phyloP scores from a whole-genome alignment of 2,888 invertebrate genomes.

The Glaucopsyche alexis region DNA sequence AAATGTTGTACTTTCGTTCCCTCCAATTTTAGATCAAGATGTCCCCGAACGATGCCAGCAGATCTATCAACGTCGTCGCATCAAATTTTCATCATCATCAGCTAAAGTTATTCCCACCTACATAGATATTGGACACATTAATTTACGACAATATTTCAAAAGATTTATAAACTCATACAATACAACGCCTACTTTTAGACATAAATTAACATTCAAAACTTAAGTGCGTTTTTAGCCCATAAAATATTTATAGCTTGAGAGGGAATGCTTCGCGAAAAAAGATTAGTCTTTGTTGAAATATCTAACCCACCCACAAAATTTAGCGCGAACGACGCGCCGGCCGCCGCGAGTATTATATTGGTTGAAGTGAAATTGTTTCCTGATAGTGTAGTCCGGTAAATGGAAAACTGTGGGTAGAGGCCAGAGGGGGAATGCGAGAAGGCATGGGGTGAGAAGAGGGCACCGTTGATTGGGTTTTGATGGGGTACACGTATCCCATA shows the following conservation, averaged over 20 bases:
- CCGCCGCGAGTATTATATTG: neutral
- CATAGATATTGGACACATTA: neutral
- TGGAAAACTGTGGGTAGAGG: slow-evolving; percentile 9
- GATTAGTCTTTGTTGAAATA: neutral
- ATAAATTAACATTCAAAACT: neutral
- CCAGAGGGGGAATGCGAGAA: neutral
- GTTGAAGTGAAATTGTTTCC: slow-evolving; percentile 17
- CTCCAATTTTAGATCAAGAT: neutral
- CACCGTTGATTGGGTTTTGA: slow-evolving; percentile 15
- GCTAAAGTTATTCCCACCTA: neutral
- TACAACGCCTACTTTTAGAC: neutral
- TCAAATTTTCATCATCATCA: neutral
- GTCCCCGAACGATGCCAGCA: neutral
- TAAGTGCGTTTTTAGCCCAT: neutral
- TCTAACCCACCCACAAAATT: neutral
- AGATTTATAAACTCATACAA: neutral
- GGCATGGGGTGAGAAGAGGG: neutral
- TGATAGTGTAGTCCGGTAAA: slow-evolving; percentile 17
- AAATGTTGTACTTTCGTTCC: no score
- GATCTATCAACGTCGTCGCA: slow-evolving; percentile 9
- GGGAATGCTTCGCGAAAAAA: neutral
- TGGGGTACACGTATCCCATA: slow-evolving; percentile 16
- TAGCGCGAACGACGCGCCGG: neutral
- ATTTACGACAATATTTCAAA: slow-evolving; percentile 5
- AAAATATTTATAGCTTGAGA: neutral